Conservation (phyloP, 2,797 vertebrate species). For the Ispidina lecontei region DNA sequence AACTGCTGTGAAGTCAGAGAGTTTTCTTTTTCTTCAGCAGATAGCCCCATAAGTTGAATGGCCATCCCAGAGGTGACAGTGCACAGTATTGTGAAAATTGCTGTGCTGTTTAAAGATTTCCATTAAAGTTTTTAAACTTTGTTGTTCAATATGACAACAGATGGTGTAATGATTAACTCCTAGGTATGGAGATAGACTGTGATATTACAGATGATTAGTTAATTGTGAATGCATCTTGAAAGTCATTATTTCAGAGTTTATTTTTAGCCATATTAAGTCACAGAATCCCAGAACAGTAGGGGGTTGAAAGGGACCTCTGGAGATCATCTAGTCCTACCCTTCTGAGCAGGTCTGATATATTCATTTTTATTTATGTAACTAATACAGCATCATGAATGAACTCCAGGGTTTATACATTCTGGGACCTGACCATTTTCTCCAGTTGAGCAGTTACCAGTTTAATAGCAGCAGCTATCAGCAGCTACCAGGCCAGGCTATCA, state of each 20-base stretch:
- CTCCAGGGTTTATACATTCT: neutral
- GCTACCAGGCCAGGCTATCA: neutral
- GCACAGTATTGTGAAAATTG: neutral
- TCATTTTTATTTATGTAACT: neutral
- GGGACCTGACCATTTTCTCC: neutral
- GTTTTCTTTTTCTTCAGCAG: constrained; percentile 1
- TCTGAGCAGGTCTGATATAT: neutral
- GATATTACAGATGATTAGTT: neutral
- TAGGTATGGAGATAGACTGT: neutral
- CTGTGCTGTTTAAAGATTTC: neutral
- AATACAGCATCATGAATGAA: neutral
- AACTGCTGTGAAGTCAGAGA: neutral
- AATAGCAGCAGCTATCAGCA: neutral
- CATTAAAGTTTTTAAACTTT: neutral
- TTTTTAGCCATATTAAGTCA: neutral
- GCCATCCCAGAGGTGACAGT: neutral
- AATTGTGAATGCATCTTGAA: neutral
- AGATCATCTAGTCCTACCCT: neutral
- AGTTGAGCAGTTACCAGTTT: neutral
- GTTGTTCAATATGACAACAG: neutral
- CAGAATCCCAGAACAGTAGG: neutral
- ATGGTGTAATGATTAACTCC: neutral
- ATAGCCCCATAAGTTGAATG: neutral
- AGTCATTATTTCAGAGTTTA: neutral
- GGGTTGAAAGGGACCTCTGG: neutral